These are phyloP conservation scores for Drosophila limbata DNA, from an alignment of 2,888 invertebrate species.

Conservation along the genomic window DNA sequence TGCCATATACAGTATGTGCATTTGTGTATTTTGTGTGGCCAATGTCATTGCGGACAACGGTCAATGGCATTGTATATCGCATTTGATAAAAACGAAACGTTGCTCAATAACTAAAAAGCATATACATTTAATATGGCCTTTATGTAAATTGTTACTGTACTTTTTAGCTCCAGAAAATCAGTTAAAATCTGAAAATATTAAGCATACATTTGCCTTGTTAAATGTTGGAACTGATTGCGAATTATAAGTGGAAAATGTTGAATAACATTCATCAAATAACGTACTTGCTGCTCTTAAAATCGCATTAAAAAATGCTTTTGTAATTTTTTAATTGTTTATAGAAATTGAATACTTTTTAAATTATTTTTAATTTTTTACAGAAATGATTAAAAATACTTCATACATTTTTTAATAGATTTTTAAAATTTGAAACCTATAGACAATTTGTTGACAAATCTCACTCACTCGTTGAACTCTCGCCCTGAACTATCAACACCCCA, in stretches of 20 bases:
- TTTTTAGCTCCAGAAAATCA: not conserved
- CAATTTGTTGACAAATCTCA: not conserved
- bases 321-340: not conserved
- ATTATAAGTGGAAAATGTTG: not conserved
- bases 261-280: not conserved
- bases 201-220: not conserved
- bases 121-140: slow-evolving; percentile 4
- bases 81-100: slow-evolving; percentile 53
- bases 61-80: slow-evolving; percentile 64
- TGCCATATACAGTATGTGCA: slow-evolving; percentile 23
- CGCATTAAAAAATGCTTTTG: not conserved
- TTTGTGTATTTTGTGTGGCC: slow-evolving; percentile 36
- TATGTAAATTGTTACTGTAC: not conserved
- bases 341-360: not conserved
- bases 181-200: not conserved
- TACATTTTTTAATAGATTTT: not conserved
- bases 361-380: too few species aligned
- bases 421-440: not conserved
- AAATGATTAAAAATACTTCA: not conserved
- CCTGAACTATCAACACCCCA: slow-evolving; percentile 16
- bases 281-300: not conserved
- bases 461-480: slow-evolving; percentile 20
- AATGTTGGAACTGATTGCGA: not conserved
- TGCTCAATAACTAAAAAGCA: slow-evolving; percentile 42
- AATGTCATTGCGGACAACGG: slow-evolving; percentile 76